phyloP scores from a whole-genome alignment of 2,113 vertebrate genomes.

The Oryzias curvinotus region DNA sequence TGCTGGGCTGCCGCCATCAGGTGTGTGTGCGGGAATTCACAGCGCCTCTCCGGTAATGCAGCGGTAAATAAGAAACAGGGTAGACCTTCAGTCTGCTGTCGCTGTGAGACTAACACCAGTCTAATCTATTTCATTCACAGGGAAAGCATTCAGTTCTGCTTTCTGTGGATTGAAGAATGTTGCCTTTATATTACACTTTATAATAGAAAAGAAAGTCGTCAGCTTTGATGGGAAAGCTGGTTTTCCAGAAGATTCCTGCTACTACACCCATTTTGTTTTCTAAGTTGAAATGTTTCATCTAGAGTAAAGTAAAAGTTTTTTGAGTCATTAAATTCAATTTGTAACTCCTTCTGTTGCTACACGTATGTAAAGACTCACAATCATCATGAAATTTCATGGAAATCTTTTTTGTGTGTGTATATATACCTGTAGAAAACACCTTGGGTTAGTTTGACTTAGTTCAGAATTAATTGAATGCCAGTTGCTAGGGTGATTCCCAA shows the following conservation, averaged over 20 bases:
- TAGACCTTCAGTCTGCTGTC: constrained; percentile 63
- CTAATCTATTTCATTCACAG: constrained; percentile 54
- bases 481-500: no score
- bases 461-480: no score
- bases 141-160: constrained; percentile 47
- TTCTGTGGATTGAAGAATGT: constrained; percentile 47
- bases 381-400: no score
- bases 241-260: neutral
- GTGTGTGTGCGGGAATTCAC: constrained; percentile 19
- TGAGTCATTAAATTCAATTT: no score
- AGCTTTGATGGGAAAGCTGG: no score
- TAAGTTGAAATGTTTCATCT: no score
- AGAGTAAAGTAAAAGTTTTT: no score
- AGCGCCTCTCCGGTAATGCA: constrained; percentile 49
- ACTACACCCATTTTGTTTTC: neutral
- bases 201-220: constrained; percentile 4
- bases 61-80: constrained; percentile 66
- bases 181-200: constrained; percentile 19
- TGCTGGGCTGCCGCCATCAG: constrained; percentile 44
- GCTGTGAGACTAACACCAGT: constrained; percentile 45
- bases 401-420: no score
- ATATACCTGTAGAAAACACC: no score
- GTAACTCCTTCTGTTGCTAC: no score
- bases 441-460: no score
- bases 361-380: no score